Evolutionary conservation across 2,113 vertebrate species (phyloP).

Genomic region (Neolamprologus fasciatus): DNA sequence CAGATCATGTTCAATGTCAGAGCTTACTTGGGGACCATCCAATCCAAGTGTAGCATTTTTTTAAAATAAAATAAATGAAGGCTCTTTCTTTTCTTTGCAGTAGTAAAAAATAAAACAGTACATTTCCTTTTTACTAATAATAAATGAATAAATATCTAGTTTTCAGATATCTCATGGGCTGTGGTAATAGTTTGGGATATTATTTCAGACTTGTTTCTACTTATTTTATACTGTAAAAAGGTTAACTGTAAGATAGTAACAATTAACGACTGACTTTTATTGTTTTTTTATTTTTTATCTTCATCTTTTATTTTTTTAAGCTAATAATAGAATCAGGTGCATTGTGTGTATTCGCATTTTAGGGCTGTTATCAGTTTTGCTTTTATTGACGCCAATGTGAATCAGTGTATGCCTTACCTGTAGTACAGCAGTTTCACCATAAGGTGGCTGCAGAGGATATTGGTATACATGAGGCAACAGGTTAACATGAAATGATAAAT

Average conservation of each 20-base stretch:
- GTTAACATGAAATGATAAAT: not conserved
- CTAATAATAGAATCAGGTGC: not conserved
- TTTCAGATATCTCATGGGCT: not conserved
- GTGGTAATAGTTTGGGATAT: not conserved
- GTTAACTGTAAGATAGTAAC: not conserved
- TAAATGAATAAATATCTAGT: not conserved
- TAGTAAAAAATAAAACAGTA: not conserved
- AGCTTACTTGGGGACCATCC: not conserved
- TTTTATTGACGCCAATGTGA: fast-evolving
- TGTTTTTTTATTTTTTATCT: not conserved
- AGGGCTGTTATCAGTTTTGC: not conserved
- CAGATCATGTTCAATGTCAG: not conserved
- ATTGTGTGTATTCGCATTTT: not conserved
- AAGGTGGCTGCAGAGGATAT: not conserved
- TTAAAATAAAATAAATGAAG: not conserved
- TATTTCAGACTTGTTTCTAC: not conserved
- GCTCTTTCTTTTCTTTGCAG: not conserved
- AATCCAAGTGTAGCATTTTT: not conserved
- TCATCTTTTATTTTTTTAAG: not conserved
- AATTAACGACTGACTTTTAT: not conserved
- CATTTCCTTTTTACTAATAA: not conserved
- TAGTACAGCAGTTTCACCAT: not conserved
- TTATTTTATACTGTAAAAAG: not conserved
- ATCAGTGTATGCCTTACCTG: not conserved
- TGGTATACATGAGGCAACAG: not conserved